Evolutionary conservation across 1,140 invertebrate genomes (phyloP).

Genomic region (Nixonia krombeini): DNA sequence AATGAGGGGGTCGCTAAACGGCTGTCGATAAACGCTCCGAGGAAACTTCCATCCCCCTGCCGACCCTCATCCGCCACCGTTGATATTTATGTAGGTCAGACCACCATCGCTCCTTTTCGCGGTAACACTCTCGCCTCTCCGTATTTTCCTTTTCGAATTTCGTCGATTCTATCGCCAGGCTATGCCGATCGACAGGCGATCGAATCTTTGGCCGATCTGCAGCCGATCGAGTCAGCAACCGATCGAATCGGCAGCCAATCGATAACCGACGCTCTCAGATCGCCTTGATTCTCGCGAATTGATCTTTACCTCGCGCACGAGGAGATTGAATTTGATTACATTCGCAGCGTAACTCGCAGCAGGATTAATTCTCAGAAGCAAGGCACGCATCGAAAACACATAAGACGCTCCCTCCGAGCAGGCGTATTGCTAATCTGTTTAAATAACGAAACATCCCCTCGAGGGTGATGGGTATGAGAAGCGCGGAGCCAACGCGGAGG

Average conservation of each 20-base stretch:
- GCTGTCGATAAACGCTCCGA: constrained; percentile 49
- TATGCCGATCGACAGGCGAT: too few relatives aligned
- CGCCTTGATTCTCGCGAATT: too few relatives aligned
- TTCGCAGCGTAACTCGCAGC: constrained; percentile 24
- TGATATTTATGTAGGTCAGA: constrained; percentile 42
- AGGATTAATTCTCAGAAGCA: constrained; percentile 48
- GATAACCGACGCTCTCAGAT: too few relatives aligned
- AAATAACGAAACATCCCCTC: constrained; percentile 68
- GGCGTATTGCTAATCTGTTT: constrained; percentile 67
- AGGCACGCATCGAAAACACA: constrained; percentile 62
- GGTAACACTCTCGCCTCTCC: not conserved
- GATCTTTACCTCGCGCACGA: too few relatives aligned
- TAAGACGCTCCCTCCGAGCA: constrained; percentile 60
- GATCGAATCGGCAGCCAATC: too few relatives aligned
- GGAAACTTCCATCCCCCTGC: constrained; percentile 42
- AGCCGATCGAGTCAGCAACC: too few relatives aligned
- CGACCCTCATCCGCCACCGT: constrained; percentile 32
- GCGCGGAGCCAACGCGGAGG: constrained; percentile 41
- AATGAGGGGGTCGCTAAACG: constrained; percentile 52
- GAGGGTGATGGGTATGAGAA: constrained; percentile 50
- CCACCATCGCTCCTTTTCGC: constrained; percentile 12
- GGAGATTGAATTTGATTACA: not conserved
- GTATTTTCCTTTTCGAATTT: too few relatives aligned
- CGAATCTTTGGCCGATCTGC: too few relatives aligned
- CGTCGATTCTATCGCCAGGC: too few relatives aligned